Percentiles rank a stretch among this genome's conserved stretches.
Conservation (phyloP, 2,888 invertebrate species). For the Drosophila stalkeri region DNA sequence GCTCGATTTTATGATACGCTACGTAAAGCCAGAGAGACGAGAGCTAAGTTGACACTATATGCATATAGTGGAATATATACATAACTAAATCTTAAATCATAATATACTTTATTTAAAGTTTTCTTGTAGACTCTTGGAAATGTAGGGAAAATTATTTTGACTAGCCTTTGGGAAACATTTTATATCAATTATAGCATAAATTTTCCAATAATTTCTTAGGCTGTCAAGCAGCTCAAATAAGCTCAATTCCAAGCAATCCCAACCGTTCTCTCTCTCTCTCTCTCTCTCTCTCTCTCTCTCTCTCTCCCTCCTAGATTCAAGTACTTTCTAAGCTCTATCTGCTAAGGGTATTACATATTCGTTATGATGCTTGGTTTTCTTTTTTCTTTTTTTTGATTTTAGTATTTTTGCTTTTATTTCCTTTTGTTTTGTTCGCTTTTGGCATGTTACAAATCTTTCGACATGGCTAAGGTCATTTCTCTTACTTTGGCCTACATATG, state of each 20-base stretch:
- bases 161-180: not conserved
- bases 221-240: not conserved
- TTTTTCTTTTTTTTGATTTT: conserved; percentile 6
- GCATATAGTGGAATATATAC: not conserved
- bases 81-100: too few relatives aligned
- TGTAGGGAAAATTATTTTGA: not conserved
- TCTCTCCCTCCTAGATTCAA: not conserved
- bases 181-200: not conserved
- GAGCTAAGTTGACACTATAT: not conserved
- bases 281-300: too few relatives aligned
- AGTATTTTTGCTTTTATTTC: conserved; percentile 5
- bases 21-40: not conserved
- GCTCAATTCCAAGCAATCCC: not conserved
- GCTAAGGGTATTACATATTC: not conserved
- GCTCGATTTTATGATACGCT: too few relatives aligned
- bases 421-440: conserved; percentile 32
- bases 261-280: not conserved
- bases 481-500: conserved; percentile 67
- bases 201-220: not conserved
- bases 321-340: not conserved
- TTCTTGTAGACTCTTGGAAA: not conserved
- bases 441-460: conserved; percentile 60
- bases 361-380: not conserved
- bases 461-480: conserved; percentile 66
- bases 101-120: too few relatives aligned